Conservation (phyloP, 2,113 vertebrate genomes). For the Cololabis saira region DNA sequence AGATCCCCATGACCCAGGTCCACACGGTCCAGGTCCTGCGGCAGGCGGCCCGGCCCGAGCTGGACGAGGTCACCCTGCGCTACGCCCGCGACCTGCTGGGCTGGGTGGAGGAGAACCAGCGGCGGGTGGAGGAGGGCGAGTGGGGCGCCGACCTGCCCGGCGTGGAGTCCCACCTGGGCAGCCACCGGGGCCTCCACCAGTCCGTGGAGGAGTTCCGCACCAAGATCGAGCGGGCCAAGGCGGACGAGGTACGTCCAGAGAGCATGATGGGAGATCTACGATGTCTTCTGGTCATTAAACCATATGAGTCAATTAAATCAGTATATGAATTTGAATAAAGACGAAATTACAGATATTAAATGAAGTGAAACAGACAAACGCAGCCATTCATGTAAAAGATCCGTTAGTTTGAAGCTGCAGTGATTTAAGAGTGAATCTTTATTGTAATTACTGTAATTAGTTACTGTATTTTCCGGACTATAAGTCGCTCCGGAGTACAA, state of each 20-base stretch:
- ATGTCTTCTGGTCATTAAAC: too few species aligned
- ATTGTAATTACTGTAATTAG: too few species aligned
- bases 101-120: constrained; percentile 97
- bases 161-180: constrained; percentile 90
- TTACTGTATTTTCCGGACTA: too few species aligned
- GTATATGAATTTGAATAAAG: too few species aligned
- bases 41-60: constrained; percentile 77
- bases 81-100: constrained; percentile 91
- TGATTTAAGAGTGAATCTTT: too few species aligned
- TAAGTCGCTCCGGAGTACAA: too few species aligned
- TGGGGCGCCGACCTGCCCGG: constrained; percentile 93
- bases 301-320: too few species aligned
- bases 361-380: too few species aligned
- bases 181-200: constrained; percentile 91
- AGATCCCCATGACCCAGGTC: constrained; percentile 71
- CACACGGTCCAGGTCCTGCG: constrained; percentile 63
- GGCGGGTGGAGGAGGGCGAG: constrained; percentile 80
- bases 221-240: constrained; percentile 91
- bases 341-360: too few species aligned
- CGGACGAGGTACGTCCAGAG: constrained; percentile 82
- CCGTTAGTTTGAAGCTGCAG: too few species aligned
- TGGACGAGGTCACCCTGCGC: constrained; percentile 88
- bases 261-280: rapidly evolving
- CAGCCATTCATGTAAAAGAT: too few species aligned
- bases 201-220: constrained; percentile 91